A percentile compares a stretch with the other conserved stretches of the same genome.
Conservation (phyloP, 1,140 invertebrate genomes). For the Laupala kohalensis region DNA sequence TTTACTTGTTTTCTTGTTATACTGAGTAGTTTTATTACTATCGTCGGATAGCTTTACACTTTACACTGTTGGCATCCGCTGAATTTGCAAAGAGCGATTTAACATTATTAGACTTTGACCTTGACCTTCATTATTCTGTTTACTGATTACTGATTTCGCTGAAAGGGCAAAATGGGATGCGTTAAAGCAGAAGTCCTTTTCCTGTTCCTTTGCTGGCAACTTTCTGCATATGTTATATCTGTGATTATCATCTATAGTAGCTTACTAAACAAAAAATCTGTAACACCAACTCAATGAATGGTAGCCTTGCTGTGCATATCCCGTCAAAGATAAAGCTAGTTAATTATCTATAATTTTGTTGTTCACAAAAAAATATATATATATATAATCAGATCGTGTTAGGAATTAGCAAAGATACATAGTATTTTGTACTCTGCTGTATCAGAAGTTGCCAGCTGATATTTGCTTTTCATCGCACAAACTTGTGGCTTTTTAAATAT, state of each 20-base stretch:
- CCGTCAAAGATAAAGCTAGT: background rate
- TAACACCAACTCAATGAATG: background rate
- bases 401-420: background rate
- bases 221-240: background rate
- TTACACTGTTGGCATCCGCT: background rate
- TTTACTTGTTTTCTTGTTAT: background rate
- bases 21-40: background rate
- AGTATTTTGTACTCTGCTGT: background rate
- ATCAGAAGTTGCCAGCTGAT: background rate
- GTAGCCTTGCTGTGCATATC: background rate
- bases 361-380: background rate
- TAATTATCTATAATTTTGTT: background rate
- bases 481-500: background rate
- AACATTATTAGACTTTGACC: background rate
- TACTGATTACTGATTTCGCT: background rate
- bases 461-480: slow-evolving; percentile 9
- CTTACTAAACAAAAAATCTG: background rate
- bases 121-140: background rate
- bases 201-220: background rate
- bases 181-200: background rate
- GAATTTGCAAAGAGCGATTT: background rate
- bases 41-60: background rate
- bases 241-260: background rate
- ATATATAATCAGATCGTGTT: background rate
- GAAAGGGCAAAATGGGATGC: background rate